These are phyloP conservation scores for Panopea generosa DNA, from an alignment of 2,888 invertebrate genomes.

Conservation along the genomic window DNA sequence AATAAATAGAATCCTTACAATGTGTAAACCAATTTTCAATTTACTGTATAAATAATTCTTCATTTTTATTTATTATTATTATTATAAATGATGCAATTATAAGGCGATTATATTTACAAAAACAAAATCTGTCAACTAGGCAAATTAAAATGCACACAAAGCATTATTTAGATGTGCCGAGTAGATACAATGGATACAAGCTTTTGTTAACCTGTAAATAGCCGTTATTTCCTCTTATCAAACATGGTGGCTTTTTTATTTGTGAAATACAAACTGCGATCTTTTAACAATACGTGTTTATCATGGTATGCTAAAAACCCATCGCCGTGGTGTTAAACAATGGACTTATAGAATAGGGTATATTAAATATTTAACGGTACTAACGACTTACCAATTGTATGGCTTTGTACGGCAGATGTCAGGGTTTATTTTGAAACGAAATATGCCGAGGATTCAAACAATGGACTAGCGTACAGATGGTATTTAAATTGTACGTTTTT, in stretches of 20 bases:
- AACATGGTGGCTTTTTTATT: conserved; percentile 5
- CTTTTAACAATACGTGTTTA: conserved; percentile 3
- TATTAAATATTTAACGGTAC: conserved; percentile 28
- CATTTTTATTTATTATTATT: too few relatives aligned
- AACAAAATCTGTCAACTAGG: too few relatives aligned
- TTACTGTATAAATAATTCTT: too few relatives aligned
- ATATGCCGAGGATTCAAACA: conserved; percentile 26
- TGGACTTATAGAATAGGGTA: conserved; percentile 2
- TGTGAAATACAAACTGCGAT: conserved; percentile 19
- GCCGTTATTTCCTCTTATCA: conserved; percentile 16
- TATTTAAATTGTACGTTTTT: conserved; percentile 14
- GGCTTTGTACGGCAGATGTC: conserved; percentile 15
- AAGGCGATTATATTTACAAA: too few relatives aligned
- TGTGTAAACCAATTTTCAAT: too few relatives aligned
- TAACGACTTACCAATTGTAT: conserved; percentile 10
- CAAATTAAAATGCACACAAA: too few relatives aligned
- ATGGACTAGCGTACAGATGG: conserved; percentile 24
- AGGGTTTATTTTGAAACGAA: conserved; percentile 17
- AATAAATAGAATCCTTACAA: too few relatives aligned
- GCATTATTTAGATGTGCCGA: too few relatives aligned
- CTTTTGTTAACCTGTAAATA: background rate
- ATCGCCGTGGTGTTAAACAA: conserved; percentile 14
- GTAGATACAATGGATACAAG: too few relatives aligned
- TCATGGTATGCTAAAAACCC: conserved; percentile 1
- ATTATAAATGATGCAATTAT: too few relatives aligned